Conservation (phyloP, 35 echinoderm and acorn worm genomes). For the Hemicentrotus pulcherrimus region DNA sequence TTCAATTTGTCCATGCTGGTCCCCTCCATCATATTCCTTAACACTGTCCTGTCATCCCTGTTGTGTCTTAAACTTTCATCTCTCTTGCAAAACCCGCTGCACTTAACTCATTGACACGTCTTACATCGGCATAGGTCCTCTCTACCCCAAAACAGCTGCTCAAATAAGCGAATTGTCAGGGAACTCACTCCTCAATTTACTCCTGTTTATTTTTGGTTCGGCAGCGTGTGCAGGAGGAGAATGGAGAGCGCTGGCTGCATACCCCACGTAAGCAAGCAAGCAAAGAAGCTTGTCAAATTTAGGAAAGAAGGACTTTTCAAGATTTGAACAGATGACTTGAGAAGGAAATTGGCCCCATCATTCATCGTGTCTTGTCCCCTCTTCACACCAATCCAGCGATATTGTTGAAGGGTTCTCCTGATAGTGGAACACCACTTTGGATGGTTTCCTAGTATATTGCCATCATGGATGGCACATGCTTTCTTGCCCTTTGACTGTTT, state of each 20-base stretch:
- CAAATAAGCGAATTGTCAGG: conserved; percentile 43
- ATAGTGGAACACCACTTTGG: not conserved
- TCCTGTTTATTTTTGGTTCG: conserved; percentile 8
- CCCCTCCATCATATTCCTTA: not conserved
- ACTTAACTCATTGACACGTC: conserved; percentile 17
- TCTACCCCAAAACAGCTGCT: conserved; percentile 27
- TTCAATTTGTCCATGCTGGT: not conserved
- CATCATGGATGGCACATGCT: too few species aligned
- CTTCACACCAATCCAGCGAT: not conserved
- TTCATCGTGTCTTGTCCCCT: not conserved
- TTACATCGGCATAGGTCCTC: not conserved
- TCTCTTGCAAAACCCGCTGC: not conserved
- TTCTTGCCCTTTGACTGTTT: too few species aligned
- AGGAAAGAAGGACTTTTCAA: conserved; percentile 11
- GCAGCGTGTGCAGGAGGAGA: not conserved
- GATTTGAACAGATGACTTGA: conserved; percentile 41
- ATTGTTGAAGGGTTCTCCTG: not conserved
- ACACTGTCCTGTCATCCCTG: not conserved
- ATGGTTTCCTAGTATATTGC: too few species aligned
- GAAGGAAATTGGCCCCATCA: conserved; percentile 44
- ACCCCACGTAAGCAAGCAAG: not conserved
- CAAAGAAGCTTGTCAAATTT: conserved; percentile 19
- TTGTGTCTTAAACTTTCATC: not conserved
- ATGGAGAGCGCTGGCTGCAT: not conserved
- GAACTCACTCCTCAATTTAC: conserved; percentile 25